Base-by-base conservation (phyloP, 1,140 invertebrate genomes). In the Drosophila nigromelanica region DNA sequence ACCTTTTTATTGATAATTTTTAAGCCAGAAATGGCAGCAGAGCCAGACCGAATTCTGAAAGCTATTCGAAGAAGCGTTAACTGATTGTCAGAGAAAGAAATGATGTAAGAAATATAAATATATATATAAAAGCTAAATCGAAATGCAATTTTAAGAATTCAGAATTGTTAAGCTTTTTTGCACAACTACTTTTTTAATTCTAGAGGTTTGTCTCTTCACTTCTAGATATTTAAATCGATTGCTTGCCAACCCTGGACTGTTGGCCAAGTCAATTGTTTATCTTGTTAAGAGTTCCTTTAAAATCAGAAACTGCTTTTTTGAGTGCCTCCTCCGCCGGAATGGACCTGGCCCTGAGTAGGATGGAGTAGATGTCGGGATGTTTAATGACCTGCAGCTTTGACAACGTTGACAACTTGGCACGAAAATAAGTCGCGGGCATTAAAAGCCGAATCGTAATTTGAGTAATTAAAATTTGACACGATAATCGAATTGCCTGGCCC, bases 401-500 rank as follows among this genome's bases (percentile, higher is more conserved):
- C 75, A 76, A 71, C 64, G 82, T 82, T 87, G 83, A 89, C 83
- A 87, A 81, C 80, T 82, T 61, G 61, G 51, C 64, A 69, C 48
- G 62, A 55, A 73, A 77, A 68, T 80, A 83, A 83, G 77, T 80
- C 73, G 73, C 50, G 47, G 73, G 81, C 82, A 82, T 87, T 87
- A 87, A 78, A 78, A 76, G 78, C 75, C 75, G 59, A 76, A 68
- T 76, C 82, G 83, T 87, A 79, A 87, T 87, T 87, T 87, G 76
- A 89, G 82, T 87, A 87, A 87, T 87, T 87, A 87, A 87, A 87
- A 87, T 82, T 78, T 87, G 82, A 89, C 78, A 87, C 82, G 82
- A 87, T 87, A 87, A 89, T 87, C 82, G 82, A 87, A 87, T 63
- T 48, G 54, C 61, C 21, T 21, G 39, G 14, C 27, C 14, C 21